Base-by-base conservation (phyloP, 2,797 vertebrate species). In the Toxotes lorentzi region DNA sequence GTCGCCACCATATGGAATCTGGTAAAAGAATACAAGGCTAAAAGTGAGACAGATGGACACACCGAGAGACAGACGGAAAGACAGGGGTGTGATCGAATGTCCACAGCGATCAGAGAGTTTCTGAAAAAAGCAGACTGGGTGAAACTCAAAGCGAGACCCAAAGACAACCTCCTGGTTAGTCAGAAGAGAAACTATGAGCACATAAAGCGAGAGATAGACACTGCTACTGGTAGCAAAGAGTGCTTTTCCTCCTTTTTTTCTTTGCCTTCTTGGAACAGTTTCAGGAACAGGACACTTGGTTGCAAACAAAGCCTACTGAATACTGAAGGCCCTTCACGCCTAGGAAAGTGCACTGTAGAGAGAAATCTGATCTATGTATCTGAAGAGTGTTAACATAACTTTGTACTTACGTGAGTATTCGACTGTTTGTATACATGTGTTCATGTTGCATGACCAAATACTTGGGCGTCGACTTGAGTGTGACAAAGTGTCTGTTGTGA, bases 401-500 rank as follows among this genome's bases (percentile, higher is more conserved):
- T 35, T 21, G 41, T 40, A 57, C 61, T 75, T 78, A 64, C 8
- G 64, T 78, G 79, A 77, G 79, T 51, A 76, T 82, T 78, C 74
- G 66, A 14, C n/a, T 90, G 84, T 87, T 83, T 91, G 88, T 85
- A 73, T 89, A 82, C 75, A 50, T 54, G 59, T 82, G 84, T 79
- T 85, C 76, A 66, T 51, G 70, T 79, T 87, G 88, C 83, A 76
- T 86, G 88, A 87, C 86, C 87, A 86, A 89, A 89, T 83, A 82
- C 73, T 82, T 7, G 11, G 56, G 78, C 77, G 23, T 79, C 67
- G 73, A 61, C 43, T 30, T 32, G 71, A 86, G 81, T 82, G 83
- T 89, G 90, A 91, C 89, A 88, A 84, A 90, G 83, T 82, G 77
- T 62, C 70, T 84, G 79, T 79, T 89, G 85, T 85, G 70, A 79